Evolutionary conservation across 2,888 invertebrate genomes (phyloP), one percentile per base, ranked within the genome.

Genomic region (Rosalia funebris): DNA sequence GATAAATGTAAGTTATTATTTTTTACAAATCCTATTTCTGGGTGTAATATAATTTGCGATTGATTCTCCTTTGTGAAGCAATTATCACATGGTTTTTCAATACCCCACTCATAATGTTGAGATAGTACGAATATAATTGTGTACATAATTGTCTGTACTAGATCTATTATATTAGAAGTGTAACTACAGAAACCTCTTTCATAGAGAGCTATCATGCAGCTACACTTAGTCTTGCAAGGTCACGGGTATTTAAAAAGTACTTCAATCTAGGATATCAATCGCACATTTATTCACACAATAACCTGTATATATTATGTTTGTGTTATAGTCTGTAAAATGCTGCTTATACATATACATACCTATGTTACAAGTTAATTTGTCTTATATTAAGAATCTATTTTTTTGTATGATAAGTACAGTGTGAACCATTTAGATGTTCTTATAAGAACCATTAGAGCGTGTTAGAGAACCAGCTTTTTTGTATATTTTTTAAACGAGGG

Each of bases 381-480:
- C 31, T 57, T 52, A 37, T 25, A 39, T 25, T 9, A 32, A 34
- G 16, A 58, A 52, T 57, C 44, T 58, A 50, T n/a, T 50, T 52
- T 57, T 52, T 45, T 58, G 52, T 58, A 53, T 37, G 45, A 46
- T 60, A 47, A 45, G 48, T 58, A 58, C 45, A 39, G 55, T 17
- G 32, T 48, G 62, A 55, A 60, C 57, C 63, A 60, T 36, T 45
- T 31, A 37, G 16, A 12, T 41, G 59, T 52, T 54, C 37, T 45
- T 31, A n/a, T n/a, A 34, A 36, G 46, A 45, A 45, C 39, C 20
- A 44, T 34, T 60, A 60, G 56, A 31, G 36, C 56, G 54, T 58
- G 59, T 59, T 42, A 41, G 39, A 44, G 11, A 34, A 7, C 34
- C 54, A 32, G 64, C 64, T 65, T 65, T 14, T 53, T 57, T 47